Evolutionary conservation across 2,113 vertebrate genomes (phyloP).

Genomic region (Leuciscus idus): DNA sequence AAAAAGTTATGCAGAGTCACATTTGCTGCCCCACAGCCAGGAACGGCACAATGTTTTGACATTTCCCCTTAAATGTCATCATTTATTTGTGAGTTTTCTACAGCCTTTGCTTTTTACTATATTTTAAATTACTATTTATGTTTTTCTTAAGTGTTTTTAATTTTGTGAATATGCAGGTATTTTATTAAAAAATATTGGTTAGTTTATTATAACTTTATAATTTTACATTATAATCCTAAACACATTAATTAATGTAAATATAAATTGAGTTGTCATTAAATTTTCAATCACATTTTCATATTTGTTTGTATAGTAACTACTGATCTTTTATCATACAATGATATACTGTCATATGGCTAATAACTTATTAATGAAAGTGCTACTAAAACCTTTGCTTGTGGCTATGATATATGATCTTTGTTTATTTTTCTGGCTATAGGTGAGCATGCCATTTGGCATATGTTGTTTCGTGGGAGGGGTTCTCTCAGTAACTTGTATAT

Average conservation of each 20-base stretch:
- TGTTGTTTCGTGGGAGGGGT: not conserved
- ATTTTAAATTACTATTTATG: not conserved
- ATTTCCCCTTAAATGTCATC: not conserved
- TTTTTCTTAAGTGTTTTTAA: not conserved
- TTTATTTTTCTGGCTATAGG: not conserved
- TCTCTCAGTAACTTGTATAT: not conserved
- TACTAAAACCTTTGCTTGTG: not conserved
- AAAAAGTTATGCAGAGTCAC: not conserved
- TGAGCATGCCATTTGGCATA: not conserved
- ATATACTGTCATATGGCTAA: not conserved
- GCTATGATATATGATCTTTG: not conserved
- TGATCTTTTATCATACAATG: not conserved
- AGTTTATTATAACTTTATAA: not conserved
- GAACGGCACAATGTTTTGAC: not conserved
- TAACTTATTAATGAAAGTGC: not conserved
- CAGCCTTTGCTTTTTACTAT: not conserved
- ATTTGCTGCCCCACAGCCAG: not conserved
- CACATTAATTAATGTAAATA: not conserved
- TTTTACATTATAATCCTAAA: not conserved
- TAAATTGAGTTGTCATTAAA: not conserved
- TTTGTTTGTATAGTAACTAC: not conserved
- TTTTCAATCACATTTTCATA: not conserved
- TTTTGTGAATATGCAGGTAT: not conserved
- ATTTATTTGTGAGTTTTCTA: not conserved
- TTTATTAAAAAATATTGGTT: not conserved